Evolutionary conservation across 23 tunicate genomes (phyloP), one percentile per base, ranked within the genome.

Genomic region (Trididemnum clinides): DNA sequence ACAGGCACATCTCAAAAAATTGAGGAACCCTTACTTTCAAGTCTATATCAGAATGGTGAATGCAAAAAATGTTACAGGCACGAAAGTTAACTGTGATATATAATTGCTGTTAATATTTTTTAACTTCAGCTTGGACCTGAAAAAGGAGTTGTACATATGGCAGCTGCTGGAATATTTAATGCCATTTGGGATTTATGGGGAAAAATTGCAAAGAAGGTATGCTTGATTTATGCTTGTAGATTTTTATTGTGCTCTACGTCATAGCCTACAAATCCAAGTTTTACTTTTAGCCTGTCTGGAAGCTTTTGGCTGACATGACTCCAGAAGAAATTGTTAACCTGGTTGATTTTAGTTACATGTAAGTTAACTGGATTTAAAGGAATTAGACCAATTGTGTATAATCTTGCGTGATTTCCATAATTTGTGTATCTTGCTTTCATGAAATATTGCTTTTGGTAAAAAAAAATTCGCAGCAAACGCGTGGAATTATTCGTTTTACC

Each of bases 121-220:
- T 59, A 12, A 4, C 31, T 84, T 59, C 50, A 94, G 99, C 86
- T 97, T 65, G 99, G 99, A 15, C 99, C 99, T 12, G 99, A 97
- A 58, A 97, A 97, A 94, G 99, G 99, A 2, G 99, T 90, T 37
- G 82, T 87, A 25, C 99, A 97, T 58, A 79, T 97, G 90, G 99
- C 99, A 0, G 81, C 93, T 1, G 97, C 99, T 20, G 95, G 88
- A 2, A 77, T 97, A 25, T 88, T 97, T 58, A 97, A 97, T 50
- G 97, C 97, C 20, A 34, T 97, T 28, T 97, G 99, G 99, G 99
- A 97, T 80, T 38, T 97, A 32, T 97, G 99, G 99, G 99, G 87
- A 0, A 89, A 84, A 39, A 85, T 69, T 22, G 91, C 57, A 34
- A 73, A 85, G 10, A 97, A 97, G 79, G 98, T 92, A 83, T 38